Evolutionary conservation across 2,888 invertebrate species (phyloP).

Genomic region (Lasioglossum calceatum): DNA sequence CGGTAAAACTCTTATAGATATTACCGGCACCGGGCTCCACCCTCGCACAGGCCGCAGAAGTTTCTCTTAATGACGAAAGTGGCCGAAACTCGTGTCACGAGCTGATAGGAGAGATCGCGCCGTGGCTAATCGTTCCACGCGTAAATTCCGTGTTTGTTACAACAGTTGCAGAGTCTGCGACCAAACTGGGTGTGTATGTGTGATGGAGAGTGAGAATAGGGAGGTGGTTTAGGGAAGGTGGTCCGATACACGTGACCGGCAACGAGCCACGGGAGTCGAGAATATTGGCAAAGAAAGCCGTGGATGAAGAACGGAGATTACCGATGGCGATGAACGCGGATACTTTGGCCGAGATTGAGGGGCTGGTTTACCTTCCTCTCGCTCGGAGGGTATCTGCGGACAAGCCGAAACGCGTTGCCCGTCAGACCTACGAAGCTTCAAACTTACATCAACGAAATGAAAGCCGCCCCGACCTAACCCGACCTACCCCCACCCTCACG

Average conservation of each 20-base stretch:
- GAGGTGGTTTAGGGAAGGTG: neutral
- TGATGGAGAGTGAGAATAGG: neutral
- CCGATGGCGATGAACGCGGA: constrained; percentile 45
- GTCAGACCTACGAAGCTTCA: constrained; percentile 79
- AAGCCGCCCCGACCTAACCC: constrained; percentile 62
- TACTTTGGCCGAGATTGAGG: constrained; percentile 45
- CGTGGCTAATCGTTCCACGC: constrained; percentile 74
- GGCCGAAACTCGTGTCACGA: constrained; percentile 56
- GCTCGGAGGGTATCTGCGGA: constrained; percentile 75
- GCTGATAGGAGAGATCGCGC: constrained; percentile 63
- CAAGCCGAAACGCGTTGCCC: constrained; percentile 74
- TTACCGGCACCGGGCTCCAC: constrained; percentile 53
- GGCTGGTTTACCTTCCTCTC: constrained; percentile 75
- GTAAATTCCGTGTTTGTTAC: constrained; percentile 67
- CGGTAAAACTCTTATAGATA: constrained; percentile 61
- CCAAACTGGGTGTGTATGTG: neutral
- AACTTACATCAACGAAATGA: constrained; percentile 82
- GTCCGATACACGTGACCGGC: constrained; percentile 9
- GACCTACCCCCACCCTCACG: neutral
- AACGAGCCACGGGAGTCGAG: constrained; percentile 19
- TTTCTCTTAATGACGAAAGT: constrained; percentile 75
- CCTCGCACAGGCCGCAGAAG: constrained; percentile 60
- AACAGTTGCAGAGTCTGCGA: constrained; percentile 61
- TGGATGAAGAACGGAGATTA: constrained; percentile 42
- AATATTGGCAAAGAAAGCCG: constrained; percentile 39